Evolutionary conservation across 2,797 vertebrate genomes (phyloP), one percentile per base, ranked within the genome.

Genomic region (Sebastes dallii): DNA sequence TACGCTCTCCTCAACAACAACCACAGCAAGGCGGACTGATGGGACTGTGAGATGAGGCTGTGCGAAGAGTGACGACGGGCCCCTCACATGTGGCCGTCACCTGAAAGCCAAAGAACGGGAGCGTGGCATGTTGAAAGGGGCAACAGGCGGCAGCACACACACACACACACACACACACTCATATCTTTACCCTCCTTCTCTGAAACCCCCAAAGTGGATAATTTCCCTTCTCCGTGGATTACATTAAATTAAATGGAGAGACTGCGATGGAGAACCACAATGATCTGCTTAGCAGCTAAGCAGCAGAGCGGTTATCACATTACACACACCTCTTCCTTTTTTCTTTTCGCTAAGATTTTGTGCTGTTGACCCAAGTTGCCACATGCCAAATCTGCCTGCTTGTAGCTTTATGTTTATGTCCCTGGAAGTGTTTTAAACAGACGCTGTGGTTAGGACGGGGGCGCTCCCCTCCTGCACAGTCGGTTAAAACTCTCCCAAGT

Each of bases 1-100:
- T 96, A 98, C 85, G 88, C 95, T 0, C 6, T 92, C n/a, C 91
- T 96, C 74, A 97, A 96, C 94, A 98, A 98, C 95, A 97, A 97
- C 93, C 97, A 91, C 82, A 84, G 92, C 32, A 99, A 98, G 92
- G 93, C 55, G 6, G 96, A 99, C 86, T 99, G 95, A 98, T 71
- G 11, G 64, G 27, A 67, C 82, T 27, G 24, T 14, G 32, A 67
- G 75, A 80, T 36, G 71, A 86, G 66, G 73, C 52, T 13, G 27
- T 16, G 73, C 30, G 24, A 55, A 59, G 78, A 61, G 59, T 27
- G 68, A 55, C 24, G 60, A 75, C 3, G 30, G 74, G 50, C 56
- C 62, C 50, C 70, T 54, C 42, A 29, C 73, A 22, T 7, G 75
- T 46, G 72, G 75, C 67, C 66, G 56, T 79, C 50, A 50, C 67